Base-by-base conservation (phyloP, 2,113 vertebrate species). In the Crotalus tigris region DNA sequence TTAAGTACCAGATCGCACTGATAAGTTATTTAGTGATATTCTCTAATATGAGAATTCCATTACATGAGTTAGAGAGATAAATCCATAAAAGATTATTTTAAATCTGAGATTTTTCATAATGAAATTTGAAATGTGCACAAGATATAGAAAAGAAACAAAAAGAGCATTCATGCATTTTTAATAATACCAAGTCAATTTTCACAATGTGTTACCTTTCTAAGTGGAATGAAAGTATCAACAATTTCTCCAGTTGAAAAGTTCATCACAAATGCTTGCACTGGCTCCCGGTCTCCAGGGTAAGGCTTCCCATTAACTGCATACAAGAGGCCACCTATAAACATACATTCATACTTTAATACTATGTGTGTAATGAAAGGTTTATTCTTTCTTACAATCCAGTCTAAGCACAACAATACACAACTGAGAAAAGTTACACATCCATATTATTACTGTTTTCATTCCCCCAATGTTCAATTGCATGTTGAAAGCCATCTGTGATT, bases 191-290 rank as follows among this genome's bases (percentile, higher is more conserved):
- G 46, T 81, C 89, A 95, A 39, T 58, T 44, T 92, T 4, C 85
- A 53, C 88, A 93, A 85, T 88, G 95, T 94, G 90, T 39, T 98
- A 99, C 99, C 99, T 99, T 98, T 96, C 97, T 98, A 69, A 98
- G 96, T 4, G 99, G 99, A 92, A 96, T 96, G 96, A 99, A 99
- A 87, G 97, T 97, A 91, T 98, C 98, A 94, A 99, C 95, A 94
- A 99, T 98, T 90, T 99, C 98, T 91, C 98, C 98, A 92, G 95
- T 99, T 93, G 99, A 98, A 97, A 99, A 99, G 97, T 98, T 98
- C 95, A 99, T 98, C 90, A 98, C 97, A 97, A 99, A 99, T 89
- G 99, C 99, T 97, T 97, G 98, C 9, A 98, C 93, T 5, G 98
- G 97, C 95, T 97, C 95, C 12, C 94, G 95, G 58, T 94, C 96